Evolutionary conservation across 2,888 invertebrate genomes (phyloP).

Genomic region (Agonopterix subpropinquella): DNA sequence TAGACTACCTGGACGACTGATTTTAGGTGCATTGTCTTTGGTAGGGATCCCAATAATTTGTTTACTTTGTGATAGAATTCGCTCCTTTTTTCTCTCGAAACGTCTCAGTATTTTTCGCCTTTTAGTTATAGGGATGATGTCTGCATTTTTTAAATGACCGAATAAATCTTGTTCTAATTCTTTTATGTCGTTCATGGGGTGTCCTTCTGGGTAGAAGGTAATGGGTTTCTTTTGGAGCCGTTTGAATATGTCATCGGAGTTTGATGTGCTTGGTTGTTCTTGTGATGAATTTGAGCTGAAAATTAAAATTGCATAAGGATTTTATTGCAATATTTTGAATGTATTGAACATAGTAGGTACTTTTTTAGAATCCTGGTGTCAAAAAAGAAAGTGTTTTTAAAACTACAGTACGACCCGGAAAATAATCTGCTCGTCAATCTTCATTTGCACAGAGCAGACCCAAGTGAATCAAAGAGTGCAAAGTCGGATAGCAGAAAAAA

Average conservation of each 20-base stretch:
- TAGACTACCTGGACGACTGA: slow-evolving; percentile 39
- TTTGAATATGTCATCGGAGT: slow-evolving; percentile 23
- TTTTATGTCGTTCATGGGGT: slow-evolving; percentile 72
- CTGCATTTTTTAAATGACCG: slow-evolving; percentile 50
- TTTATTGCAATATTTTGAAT: no score
- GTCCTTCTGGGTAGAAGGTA: slow-evolving; percentile 52
- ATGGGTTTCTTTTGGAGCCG: slow-evolving; percentile 26
- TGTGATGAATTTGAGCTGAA: slow-evolving; percentile 21
- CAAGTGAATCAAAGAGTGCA: no score
- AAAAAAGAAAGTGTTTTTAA: no score
- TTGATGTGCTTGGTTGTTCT: slow-evolving; percentile 30
- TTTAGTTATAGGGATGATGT: slow-evolving; percentile 52
- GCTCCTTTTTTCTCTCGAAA: slow-evolving; percentile 51
- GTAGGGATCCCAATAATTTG: slow-evolving; percentile 21
- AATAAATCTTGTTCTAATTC: slow-evolving; percentile 66
- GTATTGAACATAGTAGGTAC: no score
- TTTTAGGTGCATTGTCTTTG: slow-evolving; percentile 14
- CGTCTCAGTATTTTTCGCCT: slow-evolving; percentile 63
- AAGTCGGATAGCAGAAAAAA: no score
- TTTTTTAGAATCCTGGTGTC: no score
- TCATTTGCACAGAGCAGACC: no score
- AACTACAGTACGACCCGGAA: no score
- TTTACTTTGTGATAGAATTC: slow-evolving; percentile 33
- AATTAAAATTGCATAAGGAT: not conserved
- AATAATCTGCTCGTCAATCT: no score